Conservation (phyloP, 2,888 invertebrate species). For the Nymphalis urticae region DNA sequence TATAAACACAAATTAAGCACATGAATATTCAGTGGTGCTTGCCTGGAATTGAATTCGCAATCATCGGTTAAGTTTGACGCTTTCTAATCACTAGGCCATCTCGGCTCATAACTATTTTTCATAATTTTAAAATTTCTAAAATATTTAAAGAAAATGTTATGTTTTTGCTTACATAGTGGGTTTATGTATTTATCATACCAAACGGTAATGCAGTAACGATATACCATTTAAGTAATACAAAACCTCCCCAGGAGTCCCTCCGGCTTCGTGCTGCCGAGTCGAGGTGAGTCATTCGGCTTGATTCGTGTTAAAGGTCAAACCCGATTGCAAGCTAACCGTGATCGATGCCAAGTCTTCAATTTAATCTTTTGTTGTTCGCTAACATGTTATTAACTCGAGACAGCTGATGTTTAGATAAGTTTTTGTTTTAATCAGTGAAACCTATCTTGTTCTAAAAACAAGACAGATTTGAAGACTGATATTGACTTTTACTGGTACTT, state of each 20-base stretch:
- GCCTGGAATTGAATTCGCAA: too few species aligned
- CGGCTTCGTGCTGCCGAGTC: not conserved
- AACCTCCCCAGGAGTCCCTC: conserved; percentile 3
- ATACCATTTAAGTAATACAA: conserved; percentile 3
- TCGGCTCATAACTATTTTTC: too few species aligned
- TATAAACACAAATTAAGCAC: too few species aligned
- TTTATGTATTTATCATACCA: not conserved
- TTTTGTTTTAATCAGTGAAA: not conserved
- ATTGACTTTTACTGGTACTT: too few species aligned
- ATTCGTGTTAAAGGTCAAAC: conserved; percentile 13
- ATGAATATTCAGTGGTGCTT: too few species aligned
- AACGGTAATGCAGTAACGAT: not conserved
- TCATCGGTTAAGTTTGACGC: too few species aligned
- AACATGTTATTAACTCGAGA: conserved; percentile 3
- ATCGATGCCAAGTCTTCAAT: conserved; percentile 12
- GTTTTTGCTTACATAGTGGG: too few species aligned
- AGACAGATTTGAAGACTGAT: too few species aligned
- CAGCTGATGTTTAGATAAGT: conserved; percentile 1
- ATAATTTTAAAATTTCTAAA: too few species aligned
- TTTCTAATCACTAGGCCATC: too few species aligned
- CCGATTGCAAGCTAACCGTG: conserved; percentile 9
- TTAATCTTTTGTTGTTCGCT: conserved; percentile 11
- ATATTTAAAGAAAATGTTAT: too few species aligned
- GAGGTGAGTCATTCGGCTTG: conserved; percentile 9
- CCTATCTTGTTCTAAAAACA: too few species aligned